Conservation (phyloP, 1,140 invertebrate species). For the Orussus abietinus region DNA sequence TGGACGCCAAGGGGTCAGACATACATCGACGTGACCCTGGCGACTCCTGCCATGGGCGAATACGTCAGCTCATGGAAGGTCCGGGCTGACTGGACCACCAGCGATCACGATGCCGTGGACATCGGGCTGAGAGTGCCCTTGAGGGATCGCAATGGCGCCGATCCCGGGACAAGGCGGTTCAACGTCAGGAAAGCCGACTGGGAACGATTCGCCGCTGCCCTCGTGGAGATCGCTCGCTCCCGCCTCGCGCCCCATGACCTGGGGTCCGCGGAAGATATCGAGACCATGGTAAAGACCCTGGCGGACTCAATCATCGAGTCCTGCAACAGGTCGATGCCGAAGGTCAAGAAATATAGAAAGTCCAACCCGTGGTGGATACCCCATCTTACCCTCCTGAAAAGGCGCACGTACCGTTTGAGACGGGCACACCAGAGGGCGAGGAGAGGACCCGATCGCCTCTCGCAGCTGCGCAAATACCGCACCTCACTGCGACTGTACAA, state of each 20-base stretch:
- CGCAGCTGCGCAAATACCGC: neutral
- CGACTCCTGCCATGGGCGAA: neutral
- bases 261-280: neutral
- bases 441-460: neutral
- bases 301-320: slow-evolving; percentile 1
- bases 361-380: slow-evolving; percentile 12
- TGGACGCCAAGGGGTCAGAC: neutral
- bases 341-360: neutral
- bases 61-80: slow-evolving; percentile 1
- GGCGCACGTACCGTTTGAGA: neutral
- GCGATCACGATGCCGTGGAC: slow-evolving; percentile 8
- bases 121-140: neutral
- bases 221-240: no score
- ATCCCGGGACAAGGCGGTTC: neutral
- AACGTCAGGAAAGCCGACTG: neutral
- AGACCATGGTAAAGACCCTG: slow-evolving; percentile 1
- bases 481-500: slow-evolving; percentile 4
- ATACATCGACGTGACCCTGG: slow-evolving; percentile 8
- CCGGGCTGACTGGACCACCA: slow-evolving; percentile 5
- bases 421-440: neutral
- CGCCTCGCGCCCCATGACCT: neutral
- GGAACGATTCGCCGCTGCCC: neutral
- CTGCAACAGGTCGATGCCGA: slow-evolving; percentile 7
- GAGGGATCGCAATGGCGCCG: neutral
- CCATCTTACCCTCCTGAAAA: slow-evolving; percentile 1